Evolutionary conservation across 92 coral and sea anemone species (phyloP), one percentile per base, ranked within the genome.

Genomic region (Bergia puertoricense): DNA sequence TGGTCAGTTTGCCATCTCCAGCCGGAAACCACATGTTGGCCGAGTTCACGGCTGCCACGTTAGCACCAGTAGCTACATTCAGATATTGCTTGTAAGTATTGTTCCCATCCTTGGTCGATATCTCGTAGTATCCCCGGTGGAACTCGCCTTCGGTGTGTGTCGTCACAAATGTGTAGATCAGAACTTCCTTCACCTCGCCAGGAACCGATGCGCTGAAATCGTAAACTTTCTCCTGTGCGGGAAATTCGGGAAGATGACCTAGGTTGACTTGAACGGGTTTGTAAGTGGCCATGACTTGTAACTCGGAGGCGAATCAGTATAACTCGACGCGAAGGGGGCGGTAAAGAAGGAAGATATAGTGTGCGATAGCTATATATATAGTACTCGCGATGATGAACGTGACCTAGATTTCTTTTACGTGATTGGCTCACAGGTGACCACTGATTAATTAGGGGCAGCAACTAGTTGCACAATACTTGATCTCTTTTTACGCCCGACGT

Each of bases 11-110:
- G 15, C 93, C 93, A 0, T 91, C 91, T 0, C 92, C 93, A 36
- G 79, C 77, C n/a, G 95, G 95, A 7, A 93, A 43, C 95, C 95
- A 91, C 82, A 93, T 8, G 80, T 93, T 93, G 13, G 93, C 90
- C 7, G 95, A 93, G 82, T 93, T 90, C 1, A 88, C 92, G 15
- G 93, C 88, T 3, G 72, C 79, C 4, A 93, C 86, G 44, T 88
- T 83, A 11, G 87, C 88, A 36, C 93, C 91, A 9, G 88, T 81
- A 15, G 93, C 95, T 67, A 93, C 91, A 81, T 93, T 93, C 90
- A 93, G 86, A 88, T 76, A 93, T 81, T 93, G 95, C n/a, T 56
- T 77, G 88, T 68, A 93, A 4, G 68, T 9, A 23, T 44, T 76
- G 23, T 15, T 76, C 14, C 86, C 91, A 11, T 89, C 69, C n/a